A percentile compares a stretch with the other conserved stretches of the same genome.
phyloP scores from a whole-genome alignment of 2,888 invertebrate species.

The Drosophila ustulata region DNA sequence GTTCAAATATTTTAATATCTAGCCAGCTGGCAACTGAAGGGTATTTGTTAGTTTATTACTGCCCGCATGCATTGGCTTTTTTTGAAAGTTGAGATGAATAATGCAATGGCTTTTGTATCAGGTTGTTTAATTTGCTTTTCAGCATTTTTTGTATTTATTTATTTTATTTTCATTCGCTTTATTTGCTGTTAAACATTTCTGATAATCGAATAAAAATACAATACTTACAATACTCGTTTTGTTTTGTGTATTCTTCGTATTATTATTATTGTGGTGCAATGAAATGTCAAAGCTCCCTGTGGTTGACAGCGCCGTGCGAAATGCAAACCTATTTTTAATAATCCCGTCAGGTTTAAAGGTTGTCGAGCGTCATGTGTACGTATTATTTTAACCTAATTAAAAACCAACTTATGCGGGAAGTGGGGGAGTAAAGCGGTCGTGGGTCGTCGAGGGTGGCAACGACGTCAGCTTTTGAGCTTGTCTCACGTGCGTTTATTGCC shows the following conservation, averaged over 20 bases:
- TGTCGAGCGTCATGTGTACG: constrained; percentile 7
- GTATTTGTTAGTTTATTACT: constrained; percentile 2
- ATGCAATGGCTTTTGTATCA: constrained; percentile 32
- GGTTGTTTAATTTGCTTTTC: constrained; percentile 27
- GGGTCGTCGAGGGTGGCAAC: neutral
- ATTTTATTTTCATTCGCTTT: constrained; percentile 2
- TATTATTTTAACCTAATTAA: constrained; percentile 51
- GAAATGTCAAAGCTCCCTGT: constrained; percentile 4
- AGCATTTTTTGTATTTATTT: constrained; percentile 4
- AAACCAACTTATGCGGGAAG: constrained; percentile 13
- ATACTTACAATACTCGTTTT: constrained; percentile 2
- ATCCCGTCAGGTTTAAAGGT: constrained; percentile 14
- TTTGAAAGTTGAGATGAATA: constrained; percentile 39
- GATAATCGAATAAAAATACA: neutral
- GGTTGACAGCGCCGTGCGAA: neutral
- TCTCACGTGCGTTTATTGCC: constrained; percentile 22
- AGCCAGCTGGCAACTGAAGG: neutral
- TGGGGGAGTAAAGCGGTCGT: neutral
- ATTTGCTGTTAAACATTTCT: neutral
- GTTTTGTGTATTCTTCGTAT: neutral
- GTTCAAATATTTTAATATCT: too few relatives aligned
- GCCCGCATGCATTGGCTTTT: neutral
- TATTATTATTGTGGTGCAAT: neutral
- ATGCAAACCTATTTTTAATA: neutral
- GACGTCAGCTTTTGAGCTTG: constrained; percentile 24